Base-by-base conservation (phyloP, 2,888 invertebrate species). In the Eristalis intricaria region DNA sequence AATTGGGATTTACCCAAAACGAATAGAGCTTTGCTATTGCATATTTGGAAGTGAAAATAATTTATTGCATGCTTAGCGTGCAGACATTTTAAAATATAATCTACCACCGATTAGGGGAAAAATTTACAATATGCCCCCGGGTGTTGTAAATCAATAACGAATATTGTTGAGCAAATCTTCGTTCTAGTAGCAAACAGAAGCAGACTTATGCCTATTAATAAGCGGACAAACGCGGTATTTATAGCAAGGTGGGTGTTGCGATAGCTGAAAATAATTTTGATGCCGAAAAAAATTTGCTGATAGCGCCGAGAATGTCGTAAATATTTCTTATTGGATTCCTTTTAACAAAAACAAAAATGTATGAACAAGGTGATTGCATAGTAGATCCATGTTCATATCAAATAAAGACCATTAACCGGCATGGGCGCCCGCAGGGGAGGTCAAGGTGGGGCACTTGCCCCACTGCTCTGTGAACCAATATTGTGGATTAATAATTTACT, bases 1-100 rank as follows among this genome's bases (percentile, higher is more conserved):
- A 68, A 61, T 68, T 76, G 58, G 69, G 64, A 63, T 64, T 70
- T 78, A 70, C 56, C 56, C 32, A 56, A n/a, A 50, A 69, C 64
- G 70, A 35, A 38, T 63, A 40, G 13, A 50, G 56, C 13, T 1
- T 10, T 26, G 35, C 4, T 23, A 80, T 74, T 73, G 61, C 68
- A 68, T 66, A 73, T 80, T 80, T 61, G 23, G 61, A 13, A 15
- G 68, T n/a, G 22, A 56, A 73, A 75, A 50, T 75, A 65, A 80
- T 84, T 75, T 75, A 75, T 80, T 70, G 63, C 73, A 74, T 26
- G 19, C 64, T 68, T 74, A 69, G 43, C 58, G 40, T 40, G 56
- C 79, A 69, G 68, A 56, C 58, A 69, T 74, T 84, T 84, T 75
- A 75, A 80, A 80, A 69, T 68, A 79, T 79, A 64, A 70, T 78